Conservation (phyloP, 1,140 invertebrate species). For the Metopolophium dirhodum region DNA sequence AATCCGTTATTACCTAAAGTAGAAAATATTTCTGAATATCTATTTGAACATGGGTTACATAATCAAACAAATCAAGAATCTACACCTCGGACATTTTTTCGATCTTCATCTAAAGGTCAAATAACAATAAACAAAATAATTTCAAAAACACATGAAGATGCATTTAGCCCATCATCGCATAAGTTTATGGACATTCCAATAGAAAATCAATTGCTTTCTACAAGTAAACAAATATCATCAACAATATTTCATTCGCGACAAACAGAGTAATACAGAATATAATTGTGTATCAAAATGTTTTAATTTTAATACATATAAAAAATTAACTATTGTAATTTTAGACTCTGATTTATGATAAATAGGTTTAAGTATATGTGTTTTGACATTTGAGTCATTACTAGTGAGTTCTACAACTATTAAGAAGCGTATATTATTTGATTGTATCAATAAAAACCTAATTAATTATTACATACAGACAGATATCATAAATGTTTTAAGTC, state of each 20-base stretch:
- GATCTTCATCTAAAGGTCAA: background rate
- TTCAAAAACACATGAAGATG: background rate
- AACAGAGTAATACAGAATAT: background rate
- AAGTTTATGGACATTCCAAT: background rate
- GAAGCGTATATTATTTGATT: background rate
- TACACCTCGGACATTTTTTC: background rate
- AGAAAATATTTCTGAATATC: background rate
- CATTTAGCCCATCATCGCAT: background rate
- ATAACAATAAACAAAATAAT: background rate
- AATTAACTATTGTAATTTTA: background rate
- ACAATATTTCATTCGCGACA: background rate
- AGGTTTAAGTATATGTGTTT: background rate
- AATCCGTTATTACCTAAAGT: background rate
- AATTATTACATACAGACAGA: background rate
- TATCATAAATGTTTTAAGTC: background rate
- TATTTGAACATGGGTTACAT: background rate
- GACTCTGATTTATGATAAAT: background rate
- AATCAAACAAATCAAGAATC: background rate
- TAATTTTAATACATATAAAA: background rate
- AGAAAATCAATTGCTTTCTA: background rate
- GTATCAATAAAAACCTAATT: background rate
- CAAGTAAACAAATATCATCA: background rate
- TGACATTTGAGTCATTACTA: background rate
- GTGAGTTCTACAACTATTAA: background rate
- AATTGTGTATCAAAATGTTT: background rate